phyloP scores from a whole-genome alignment of 2,888 invertebrate genomes.

The Pristionchus maxplancki region DNA sequence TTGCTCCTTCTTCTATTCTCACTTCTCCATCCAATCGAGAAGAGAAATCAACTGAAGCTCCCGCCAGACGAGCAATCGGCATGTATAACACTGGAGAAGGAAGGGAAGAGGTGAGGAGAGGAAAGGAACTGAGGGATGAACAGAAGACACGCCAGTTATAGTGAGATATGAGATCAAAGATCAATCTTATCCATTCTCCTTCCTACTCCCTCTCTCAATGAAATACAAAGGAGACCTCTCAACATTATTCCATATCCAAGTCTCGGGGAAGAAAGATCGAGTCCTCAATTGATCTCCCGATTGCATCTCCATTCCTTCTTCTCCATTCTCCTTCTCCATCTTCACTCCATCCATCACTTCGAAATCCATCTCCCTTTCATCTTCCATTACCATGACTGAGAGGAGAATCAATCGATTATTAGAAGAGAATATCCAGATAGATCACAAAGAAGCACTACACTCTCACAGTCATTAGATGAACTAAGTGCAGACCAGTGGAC shows the following conservation, averaged over 20 bases:
- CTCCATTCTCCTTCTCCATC: background rate
- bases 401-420: background rate
- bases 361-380: too few species aligned
- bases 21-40: constrained; percentile 10
- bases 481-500: background rate
- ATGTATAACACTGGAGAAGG: background rate
- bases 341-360: background rate
- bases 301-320: background rate
- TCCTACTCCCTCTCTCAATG: background rate
- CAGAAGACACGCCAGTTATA: background rate
- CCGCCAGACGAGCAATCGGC: background rate
- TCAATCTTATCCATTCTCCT: background rate
- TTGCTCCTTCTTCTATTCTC: background rate
- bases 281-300: background rate
- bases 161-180: background rate
- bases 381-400: background rate
- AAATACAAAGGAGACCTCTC: background rate
- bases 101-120: constrained; percentile 12
- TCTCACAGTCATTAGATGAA: background rate
- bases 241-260: constrained; percentile 55
- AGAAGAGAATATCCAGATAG: background rate
- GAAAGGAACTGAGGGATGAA: background rate
- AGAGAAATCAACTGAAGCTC: background rate
- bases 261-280: constrained; percentile 55
- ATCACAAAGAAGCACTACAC: background rate